These are phyloP conservation scores for Drosophila atripex DNA, from an alignment of 2,888 invertebrate genomes.

Conservation along the genomic window DNA sequence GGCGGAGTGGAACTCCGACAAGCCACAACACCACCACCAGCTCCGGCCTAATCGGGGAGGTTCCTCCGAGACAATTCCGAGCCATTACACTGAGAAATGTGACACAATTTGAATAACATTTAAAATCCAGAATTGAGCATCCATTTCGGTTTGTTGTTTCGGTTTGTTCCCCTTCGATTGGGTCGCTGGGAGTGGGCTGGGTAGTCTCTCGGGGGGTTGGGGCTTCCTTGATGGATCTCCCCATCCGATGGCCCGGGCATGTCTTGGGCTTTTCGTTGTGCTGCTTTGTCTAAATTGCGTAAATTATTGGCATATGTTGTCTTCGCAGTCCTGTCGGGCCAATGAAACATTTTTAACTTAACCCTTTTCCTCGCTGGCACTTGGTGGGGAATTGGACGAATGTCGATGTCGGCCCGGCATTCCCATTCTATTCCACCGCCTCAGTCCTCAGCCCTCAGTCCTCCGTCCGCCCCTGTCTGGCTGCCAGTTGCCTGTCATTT, in stretches of 20 bases:
- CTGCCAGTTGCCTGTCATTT: conserved; percentile 75
- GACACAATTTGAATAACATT: conserved; percentile 78
- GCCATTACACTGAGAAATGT: conserved; percentile 79
- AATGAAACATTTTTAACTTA: conserved; percentile 79
- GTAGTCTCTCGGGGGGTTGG: not conserved
- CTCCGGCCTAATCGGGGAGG: conserved; percentile 44
- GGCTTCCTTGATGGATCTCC: conserved; percentile 19
- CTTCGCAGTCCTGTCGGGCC: conserved; percentile 58
- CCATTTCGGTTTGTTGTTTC: conserved; percentile 55
- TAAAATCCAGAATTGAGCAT: conserved; percentile 79
- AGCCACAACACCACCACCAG: too few relatives aligned
- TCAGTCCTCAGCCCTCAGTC: not conserved
- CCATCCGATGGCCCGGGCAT: not conserved
- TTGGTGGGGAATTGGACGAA: conserved; percentile 13
- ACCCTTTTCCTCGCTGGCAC: conserved; percentile 63
- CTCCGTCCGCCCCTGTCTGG: conserved; percentile 38
- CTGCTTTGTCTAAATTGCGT: conserved; percentile 76
- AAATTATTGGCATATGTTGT: conserved; percentile 78
- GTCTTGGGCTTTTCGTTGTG: conserved; percentile 27
- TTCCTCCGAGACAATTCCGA: conserved; percentile 74
- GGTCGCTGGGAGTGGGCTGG: too few relatives aligned
- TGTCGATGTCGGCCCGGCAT: conserved; percentile 42
- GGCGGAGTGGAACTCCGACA: too few relatives aligned
- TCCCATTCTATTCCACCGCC: conserved; percentile 26
- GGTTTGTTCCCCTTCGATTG: too few relatives aligned